A percentile compares a stretch with the other conserved stretches of the same genome.
These are phyloP conservation scores for Stenopsyche tienmushanensis DNA, from an alignment of 1,140 invertebrate genomes.

Conservation along the genomic window DNA sequence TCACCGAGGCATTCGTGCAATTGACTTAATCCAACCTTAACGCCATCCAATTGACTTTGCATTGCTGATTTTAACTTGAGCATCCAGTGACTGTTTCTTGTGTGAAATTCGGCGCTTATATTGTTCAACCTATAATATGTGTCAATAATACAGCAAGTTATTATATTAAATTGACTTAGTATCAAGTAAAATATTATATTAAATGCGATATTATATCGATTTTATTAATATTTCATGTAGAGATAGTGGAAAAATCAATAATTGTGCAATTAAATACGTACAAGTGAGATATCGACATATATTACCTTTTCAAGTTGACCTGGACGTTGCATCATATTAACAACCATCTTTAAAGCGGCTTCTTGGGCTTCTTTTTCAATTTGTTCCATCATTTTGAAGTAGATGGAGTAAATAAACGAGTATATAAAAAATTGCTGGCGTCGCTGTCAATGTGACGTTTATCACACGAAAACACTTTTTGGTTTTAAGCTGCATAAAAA, in stretches of 20 bases:
- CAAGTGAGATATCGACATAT: background rate
- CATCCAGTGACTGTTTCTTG: constrained; percentile 94
- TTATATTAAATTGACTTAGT: background rate
- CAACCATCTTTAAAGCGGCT: constrained; percentile 86
- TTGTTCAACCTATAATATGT: constrained; percentile 67
- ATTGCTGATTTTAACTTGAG: constrained; percentile 97
- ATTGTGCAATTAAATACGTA: background rate
- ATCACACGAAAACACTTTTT: too few species aligned
- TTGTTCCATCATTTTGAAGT: constrained; percentile 63
- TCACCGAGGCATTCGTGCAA: constrained; percentile 81
- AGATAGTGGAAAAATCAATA: background rate
- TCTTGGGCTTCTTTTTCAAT: constrained; percentile 82
- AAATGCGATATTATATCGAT: too few species aligned
- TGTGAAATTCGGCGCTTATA: constrained; percentile 76
- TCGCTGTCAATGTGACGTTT: constrained; percentile 12
- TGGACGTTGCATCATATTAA: constrained; percentile 90
- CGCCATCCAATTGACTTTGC: constrained; percentile 96
- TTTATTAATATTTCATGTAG: background rate
- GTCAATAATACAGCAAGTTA: constrained; percentile 1
- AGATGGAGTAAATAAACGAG: too few species aligned
- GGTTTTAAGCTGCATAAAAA: too few species aligned
- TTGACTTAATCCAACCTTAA: constrained; percentile 89
- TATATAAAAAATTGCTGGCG: background rate
- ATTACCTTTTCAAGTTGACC: constrained; percentile 91
- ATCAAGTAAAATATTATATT: constrained; percentile 5